A percentile compares a stretch with the other conserved stretches of the same genome.
phyloP scores from a whole-genome alignment of 2,113 vertebrate genomes.

The Oxygymnocypris stewartii region DNA sequence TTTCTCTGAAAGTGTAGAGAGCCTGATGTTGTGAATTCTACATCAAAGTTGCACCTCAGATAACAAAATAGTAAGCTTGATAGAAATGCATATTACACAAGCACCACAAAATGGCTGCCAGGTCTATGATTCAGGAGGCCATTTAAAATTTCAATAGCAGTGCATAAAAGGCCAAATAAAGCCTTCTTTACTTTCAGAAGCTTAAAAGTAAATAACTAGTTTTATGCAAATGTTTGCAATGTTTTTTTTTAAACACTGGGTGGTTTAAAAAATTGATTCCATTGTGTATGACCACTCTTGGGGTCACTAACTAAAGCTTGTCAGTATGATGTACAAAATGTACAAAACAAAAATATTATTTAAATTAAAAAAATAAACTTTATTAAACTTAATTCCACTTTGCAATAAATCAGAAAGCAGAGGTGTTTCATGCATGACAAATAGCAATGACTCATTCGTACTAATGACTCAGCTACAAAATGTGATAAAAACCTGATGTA shows the following conservation, averaged over 20 bases:
- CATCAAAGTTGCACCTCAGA: not conserved
- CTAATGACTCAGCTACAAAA: not conserved
- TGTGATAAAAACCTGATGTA: not conserved
- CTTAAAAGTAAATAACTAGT: not conserved
- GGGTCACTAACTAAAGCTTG: not conserved
- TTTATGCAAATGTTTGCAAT: not conserved
- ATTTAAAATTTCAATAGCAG: not conserved
- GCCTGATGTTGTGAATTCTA: conserved; percentile 10
- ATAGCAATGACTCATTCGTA: conserved; percentile 3
- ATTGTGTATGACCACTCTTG: not conserved
- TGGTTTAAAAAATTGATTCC: not conserved
- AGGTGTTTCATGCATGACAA: not conserved
- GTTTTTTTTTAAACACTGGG: not conserved
- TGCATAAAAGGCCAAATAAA: not conserved
- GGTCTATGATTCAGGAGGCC: not conserved
- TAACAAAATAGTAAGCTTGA: not conserved
- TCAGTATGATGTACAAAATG: not conserved
- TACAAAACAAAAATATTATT: not conserved
- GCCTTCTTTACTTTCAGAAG: not conserved
- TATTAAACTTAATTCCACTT: not conserved
- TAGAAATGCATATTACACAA: not conserved
- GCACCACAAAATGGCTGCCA: conserved; percentile 22
- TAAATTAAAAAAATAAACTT: not conserved
- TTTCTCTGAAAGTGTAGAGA: not conserved
- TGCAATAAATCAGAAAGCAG: not conserved